Evolutionary conservation across 2,797 vertebrate genomes (phyloP).

Genomic region (Melanotaenia nigrans): DNA sequence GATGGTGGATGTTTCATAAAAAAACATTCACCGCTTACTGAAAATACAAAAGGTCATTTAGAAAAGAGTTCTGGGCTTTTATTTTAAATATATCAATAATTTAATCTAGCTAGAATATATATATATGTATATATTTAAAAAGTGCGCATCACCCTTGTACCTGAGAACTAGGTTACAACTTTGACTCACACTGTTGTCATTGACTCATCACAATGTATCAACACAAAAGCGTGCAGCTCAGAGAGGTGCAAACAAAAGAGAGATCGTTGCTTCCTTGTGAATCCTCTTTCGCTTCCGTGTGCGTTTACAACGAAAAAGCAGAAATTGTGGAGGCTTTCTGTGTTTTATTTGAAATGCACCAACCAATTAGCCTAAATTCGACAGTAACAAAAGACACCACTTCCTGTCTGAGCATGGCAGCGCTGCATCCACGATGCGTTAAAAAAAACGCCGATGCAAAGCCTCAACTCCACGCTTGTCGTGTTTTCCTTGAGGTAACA

Average conservation of each 20-base stretch:
- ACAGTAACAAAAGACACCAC: constrained; percentile 3
- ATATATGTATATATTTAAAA: not conserved
- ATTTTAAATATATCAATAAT: not conserved
- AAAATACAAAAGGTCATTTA: not conserved
- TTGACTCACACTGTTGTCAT: not conserved
- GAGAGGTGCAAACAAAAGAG: constrained; percentile 12
- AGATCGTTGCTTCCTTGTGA: not conserved
- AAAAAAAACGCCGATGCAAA: not conserved
- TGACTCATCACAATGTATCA: constrained; percentile 30
- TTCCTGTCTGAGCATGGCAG: constrained; percentile 14
- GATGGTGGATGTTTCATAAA: not conserved
- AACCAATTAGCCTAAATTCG: not conserved
- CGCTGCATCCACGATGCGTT: not conserved
- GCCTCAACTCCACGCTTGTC: not conserved
- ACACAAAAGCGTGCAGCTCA: constrained; percentile 32
- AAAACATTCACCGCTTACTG: not conserved
- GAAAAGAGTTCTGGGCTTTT: not conserved
- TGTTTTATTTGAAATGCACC: not conserved
- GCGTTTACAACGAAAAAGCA: not conserved
- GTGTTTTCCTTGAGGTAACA: not conserved
- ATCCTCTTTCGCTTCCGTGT: not conserved
- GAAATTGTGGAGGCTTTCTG: fast-evolving
- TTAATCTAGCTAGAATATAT: not conserved
- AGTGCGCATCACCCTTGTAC: not conserved
- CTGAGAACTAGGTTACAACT: not conserved